Evolutionary conservation across 2,113 vertebrate genomes (phyloP).

Genomic region (Gnathonemus longibarbis): DNA sequence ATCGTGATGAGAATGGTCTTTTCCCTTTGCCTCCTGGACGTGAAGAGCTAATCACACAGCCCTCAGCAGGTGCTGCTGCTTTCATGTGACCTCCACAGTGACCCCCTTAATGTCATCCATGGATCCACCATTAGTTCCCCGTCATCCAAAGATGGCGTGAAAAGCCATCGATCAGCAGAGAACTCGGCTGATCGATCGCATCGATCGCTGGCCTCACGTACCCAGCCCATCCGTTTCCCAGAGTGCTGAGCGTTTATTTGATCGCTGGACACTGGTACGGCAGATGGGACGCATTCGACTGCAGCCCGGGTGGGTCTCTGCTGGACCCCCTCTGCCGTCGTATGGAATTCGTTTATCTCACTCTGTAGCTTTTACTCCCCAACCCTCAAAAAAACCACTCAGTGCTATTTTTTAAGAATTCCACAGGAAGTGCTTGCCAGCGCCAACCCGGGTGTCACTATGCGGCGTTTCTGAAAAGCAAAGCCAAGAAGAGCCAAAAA

Average conservation of each 20-base stretch:
- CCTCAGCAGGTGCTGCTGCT: not conserved
- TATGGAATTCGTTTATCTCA: not conserved
- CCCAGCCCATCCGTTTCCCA: not conserved
- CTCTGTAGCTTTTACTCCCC: not conserved
- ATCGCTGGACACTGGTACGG: not conserved
- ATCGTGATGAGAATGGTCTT: not conserved
- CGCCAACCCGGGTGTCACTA: not conserved
- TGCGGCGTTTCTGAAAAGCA: not conserved
- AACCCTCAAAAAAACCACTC: slow-evolving; percentile 8
- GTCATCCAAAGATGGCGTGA: not conserved
- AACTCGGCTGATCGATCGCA: not conserved
- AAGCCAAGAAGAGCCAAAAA: not conserved
- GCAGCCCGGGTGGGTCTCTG: not conserved
- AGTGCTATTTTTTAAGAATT: slow-evolving; percentile 17
- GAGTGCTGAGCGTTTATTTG: slow-evolving; percentile 12
- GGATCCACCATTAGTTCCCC: not conserved
- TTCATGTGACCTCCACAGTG: not conserved
- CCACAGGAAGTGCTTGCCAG: not conserved
- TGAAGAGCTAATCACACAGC: not conserved
- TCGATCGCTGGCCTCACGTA: not conserved
- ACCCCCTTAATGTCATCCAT: not conserved
- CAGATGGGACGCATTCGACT: not conserved
- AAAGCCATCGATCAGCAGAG: not conserved
- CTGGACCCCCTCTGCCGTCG: not conserved
- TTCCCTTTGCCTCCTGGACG: not conserved